Base-by-base conservation (phyloP, 2,888 invertebrate genomes). In the Podotricha telesiphe region DNA sequence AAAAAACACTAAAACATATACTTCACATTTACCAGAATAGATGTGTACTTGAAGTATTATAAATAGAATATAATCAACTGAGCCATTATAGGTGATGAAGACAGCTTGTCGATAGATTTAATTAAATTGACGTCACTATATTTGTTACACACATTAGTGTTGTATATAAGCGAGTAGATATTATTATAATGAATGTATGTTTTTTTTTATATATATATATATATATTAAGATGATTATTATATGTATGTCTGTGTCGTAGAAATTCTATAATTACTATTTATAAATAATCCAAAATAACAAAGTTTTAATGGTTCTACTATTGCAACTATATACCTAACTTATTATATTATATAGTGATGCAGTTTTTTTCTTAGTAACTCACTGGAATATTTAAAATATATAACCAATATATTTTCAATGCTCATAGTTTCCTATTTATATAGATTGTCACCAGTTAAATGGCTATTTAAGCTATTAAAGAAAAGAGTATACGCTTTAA, bases 401-500 rank as follows among this genome's bases (percentile, higher is more conserved):
- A 8, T 53, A 34, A 34, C 17, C 34, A 34, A 37, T 17, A 34
- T 55, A 13, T 19, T 55, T 55, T 53, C n/a, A 53, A 5, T 28
- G n/a, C 28, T 0, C 7, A 53, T 15, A 53, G n/a, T 28, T n/a
- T 10, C 55, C 55, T 34, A 19, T 34, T 55, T 34, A 55, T 10
- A 34, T 42, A 22, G n/a, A 71, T 50, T 71, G 62, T 68, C 63
- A 68, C 17, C 37, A 45, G 37, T 59, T 45, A 65, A 47, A 58
- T 66, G 58, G 62, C 59, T 42, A 53, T 28, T 61, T 62, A 65
- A 62, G 51, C 42, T 53, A 22, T 53, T 51, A 70, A 68, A 55
- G 59, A 70, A 70, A 70, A 70, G 68, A 71, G 65, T 65, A 45
- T 51, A 70, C 72, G 72, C 72, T 72, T 72, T 72, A 72, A 45